Percentiles rank a stretch among this genome's conserved stretches.
phyloP scores from a whole-genome alignment of 2,888 invertebrate species.

The Sminthurinus aureus region DNA sequence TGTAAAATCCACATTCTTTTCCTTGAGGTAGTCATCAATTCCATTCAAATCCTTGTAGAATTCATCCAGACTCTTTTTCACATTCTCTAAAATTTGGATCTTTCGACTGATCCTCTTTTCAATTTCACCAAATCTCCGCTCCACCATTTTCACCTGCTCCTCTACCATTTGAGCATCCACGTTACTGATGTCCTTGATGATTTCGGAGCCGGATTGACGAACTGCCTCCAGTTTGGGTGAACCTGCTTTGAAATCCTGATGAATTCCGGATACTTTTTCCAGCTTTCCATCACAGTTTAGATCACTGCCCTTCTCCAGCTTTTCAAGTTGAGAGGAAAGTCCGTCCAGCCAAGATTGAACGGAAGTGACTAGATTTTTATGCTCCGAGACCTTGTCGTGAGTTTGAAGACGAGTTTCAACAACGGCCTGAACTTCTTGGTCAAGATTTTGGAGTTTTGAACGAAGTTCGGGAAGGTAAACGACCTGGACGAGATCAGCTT shows the following conservation, averaged over 20 bases:
- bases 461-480: constrained; percentile 69
- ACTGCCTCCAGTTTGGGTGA: constrained; percentile 69
- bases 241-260: constrained; percentile 77
- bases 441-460: constrained; percentile 75
- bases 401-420: constrained; percentile 50
- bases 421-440: constrained; percentile 65
- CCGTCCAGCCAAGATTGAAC: constrained; percentile 84
- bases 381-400: constrained; percentile 65
- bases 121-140: constrained; percentile 83
- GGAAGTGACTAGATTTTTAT: constrained; percentile 76
- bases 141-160: constrained; percentile 82
- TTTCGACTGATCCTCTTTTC: constrained; percentile 85
- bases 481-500: constrained; percentile 47
- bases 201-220: constrained; percentile 66
- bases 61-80: constrained; percentile 82
- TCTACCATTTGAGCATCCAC: constrained; percentile 90
- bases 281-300: constrained; percentile 72
- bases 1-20: constrained; percentile 67
- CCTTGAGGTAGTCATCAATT: constrained; percentile 80
- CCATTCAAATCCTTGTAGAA: constrained; percentile 81
- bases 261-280: constrained; percentile 75
- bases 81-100: constrained; percentile 80
- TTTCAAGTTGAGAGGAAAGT: constrained; percentile 80
- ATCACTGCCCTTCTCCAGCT: constrained; percentile 72
- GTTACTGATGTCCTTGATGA: constrained; percentile 83